phyloP scores from a whole-genome alignment of 2,797 vertebrate genomes.

The Gallinago solitaria region DNA sequence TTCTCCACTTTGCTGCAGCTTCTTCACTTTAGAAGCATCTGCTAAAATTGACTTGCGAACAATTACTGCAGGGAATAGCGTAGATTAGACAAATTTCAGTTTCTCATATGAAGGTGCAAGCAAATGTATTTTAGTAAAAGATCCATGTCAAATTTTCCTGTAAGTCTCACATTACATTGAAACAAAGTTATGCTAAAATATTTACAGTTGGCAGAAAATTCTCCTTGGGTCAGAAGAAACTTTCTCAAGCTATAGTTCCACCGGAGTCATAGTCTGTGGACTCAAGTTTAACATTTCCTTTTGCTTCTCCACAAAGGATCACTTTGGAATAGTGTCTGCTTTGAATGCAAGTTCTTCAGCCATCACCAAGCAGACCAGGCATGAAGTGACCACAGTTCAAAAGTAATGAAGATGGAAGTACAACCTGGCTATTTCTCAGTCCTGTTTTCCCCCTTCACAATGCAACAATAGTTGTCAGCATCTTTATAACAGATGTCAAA shows the following conservation, averaged over 20 bases:
- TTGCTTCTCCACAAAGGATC: not conserved
- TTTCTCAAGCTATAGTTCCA: not conserved
- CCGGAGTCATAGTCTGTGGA: not conserved
- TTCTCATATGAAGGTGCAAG: not conserved
- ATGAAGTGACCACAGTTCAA: not conserved
- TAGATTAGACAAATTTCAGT: not conserved
- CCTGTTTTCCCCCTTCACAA: not conserved
- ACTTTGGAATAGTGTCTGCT: not conserved
- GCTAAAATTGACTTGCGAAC: conserved; percentile 76
- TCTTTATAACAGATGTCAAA: not conserved
- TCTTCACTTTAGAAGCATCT: conserved; percentile 75
- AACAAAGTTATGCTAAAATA: not conserved
- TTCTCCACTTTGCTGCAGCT: conserved; percentile 78
- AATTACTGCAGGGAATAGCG: conserved; percentile 38
- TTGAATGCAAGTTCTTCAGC: not conserved
- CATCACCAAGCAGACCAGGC: not conserved
- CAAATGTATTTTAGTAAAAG: not conserved
- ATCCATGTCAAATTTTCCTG: fast-evolving
- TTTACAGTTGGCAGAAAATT: not conserved
- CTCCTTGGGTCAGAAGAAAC: not conserved
- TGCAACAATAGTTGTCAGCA: not conserved
- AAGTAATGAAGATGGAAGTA: not conserved
- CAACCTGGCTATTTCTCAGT: not conserved
- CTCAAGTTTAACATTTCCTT: not conserved
- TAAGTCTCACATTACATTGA: too few relatives aligned